Conservation (phyloP, 2,113 vertebrate genomes). For the Climacteris rufus region DNA sequence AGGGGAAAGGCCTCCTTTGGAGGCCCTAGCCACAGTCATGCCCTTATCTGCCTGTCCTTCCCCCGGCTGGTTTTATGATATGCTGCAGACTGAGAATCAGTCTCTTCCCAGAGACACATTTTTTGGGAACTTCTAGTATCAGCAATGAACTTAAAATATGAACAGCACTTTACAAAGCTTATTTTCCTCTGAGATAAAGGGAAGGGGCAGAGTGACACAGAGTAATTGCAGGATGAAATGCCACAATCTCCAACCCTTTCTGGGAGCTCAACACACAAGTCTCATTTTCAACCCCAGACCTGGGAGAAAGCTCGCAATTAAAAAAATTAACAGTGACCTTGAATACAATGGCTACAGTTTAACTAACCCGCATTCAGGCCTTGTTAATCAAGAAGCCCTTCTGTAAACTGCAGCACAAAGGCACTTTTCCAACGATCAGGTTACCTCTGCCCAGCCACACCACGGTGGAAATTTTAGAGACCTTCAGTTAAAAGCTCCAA, state of each 20-base stretch:
- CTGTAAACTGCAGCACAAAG: not conserved
- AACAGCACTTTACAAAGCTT: not conserved
- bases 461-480: not conserved
- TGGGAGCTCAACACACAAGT: not conserved
- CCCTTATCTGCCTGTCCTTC: not conserved
- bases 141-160: not conserved
- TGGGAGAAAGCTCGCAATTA: constrained; percentile 17
- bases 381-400: not conserved
- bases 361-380: not conserved
- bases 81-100: not conserved
- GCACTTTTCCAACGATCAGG: constrained; percentile 21
- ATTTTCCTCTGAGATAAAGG: constrained; percentile 5
- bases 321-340: constrained; percentile 26
- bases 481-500: not conserved
- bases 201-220: not conserved
- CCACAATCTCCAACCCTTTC: not conserved
- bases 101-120: not conserved
- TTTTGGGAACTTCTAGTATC: not conserved
- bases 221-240: not conserved
- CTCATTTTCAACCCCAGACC: not conserved
- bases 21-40: not conserved
- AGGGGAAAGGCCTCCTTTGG: not conserved
- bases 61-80: not conserved
- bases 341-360: not conserved
- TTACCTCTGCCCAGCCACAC: not conserved